phyloP scores from a whole-genome alignment of 2,797 vertebrate genomes.

The Squalus acanthias region DNA sequence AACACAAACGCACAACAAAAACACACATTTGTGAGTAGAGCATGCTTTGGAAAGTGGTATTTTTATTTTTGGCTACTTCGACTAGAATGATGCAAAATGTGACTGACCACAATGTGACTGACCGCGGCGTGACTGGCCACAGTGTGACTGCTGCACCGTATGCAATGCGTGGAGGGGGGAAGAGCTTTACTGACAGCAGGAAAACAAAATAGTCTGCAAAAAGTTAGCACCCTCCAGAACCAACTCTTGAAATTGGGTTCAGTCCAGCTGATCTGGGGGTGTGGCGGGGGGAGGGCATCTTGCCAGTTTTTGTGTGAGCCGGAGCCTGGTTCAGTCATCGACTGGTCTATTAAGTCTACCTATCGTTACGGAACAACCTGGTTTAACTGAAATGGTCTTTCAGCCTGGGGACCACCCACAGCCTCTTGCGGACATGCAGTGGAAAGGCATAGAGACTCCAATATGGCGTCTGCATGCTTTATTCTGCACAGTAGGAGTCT shows the following conservation, averaged over 20 bases:
- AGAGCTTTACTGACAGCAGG: not conserved
- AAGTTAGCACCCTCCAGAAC: not conserved
- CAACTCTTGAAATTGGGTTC: not conserved
- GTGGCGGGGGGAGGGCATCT: not conserved
- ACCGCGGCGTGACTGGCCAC: slow-evolving; percentile 69
- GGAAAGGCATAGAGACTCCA: not conserved
- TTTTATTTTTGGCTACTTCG: slow-evolving; percentile 41
- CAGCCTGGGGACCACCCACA: too few relatives aligned
- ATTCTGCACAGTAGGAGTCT: too few relatives aligned
- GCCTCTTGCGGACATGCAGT: not conserved
- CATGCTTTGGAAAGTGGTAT: slow-evolving; percentile 64
- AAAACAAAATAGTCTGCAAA: not conserved
- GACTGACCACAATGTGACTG: not conserved
- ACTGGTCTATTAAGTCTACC: not conserved
- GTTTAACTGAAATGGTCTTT: not conserved
- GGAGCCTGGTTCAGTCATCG: not conserved
- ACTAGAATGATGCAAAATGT: not conserved
- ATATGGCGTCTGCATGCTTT: not conserved
- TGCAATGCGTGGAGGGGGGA: slow-evolving; percentile 69
- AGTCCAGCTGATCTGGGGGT: not conserved
- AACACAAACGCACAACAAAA: slow-evolving; percentile 46
- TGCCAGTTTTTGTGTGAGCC: not conserved
- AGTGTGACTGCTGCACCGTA: slow-evolving; percentile 72
- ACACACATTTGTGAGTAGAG: slow-evolving; percentile 58
- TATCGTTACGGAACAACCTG: not conserved